Evolutionary conservation across 92 coral and sea anemone genomes (phyloP), one percentile per base, ranked within the genome.

Genomic region (Chrysogorgia sp.): DNA sequence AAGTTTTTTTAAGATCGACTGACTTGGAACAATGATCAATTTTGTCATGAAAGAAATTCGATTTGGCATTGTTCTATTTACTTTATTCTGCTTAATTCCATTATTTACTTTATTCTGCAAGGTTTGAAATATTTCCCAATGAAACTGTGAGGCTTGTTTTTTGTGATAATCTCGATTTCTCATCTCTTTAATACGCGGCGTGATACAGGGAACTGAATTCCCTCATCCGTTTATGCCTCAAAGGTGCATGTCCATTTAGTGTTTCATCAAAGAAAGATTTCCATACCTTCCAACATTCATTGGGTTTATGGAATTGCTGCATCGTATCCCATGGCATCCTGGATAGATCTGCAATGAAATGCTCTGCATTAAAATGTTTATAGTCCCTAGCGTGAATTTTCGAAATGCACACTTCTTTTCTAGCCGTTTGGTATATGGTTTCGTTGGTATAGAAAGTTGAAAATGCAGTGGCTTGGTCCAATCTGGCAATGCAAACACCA

Each of bases 371-470:
- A 40, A 81, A 56, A 61, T 81, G 37, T 58, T 75, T 80, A 37
- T 40, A 71, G 55, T 81, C 69, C 53, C 80, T 37, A 40, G 61
- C 24, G 34, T 24, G 49, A 41, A 40, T 63, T 60, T 2, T 63
- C 63, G 21, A 74, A 34, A 21, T 43, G 30, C 14, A 62, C 23
- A 52, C n/a, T n/a, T 77, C 82, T 28, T 35, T 29, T 40, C 72
- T 60, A 34, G 72, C 74, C 74, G 40, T 59, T 41, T 31, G 57
- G 72, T 79, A 79, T 23, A 49, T 64, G 57, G 41, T 29, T 40
- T 79, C 75, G 49, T 79, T 48, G 24, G 75, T 64, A 62, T 63
- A 79, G 68, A 63, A 65, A 29, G 75, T 79, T 79, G 83, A 79
- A 30, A 74, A 76, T 23, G 81, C 58, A 30, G 31, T 34, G 53